Conservation (phyloP, 2,113 vertebrate species). For the Gracilinanus agilis region DNA sequence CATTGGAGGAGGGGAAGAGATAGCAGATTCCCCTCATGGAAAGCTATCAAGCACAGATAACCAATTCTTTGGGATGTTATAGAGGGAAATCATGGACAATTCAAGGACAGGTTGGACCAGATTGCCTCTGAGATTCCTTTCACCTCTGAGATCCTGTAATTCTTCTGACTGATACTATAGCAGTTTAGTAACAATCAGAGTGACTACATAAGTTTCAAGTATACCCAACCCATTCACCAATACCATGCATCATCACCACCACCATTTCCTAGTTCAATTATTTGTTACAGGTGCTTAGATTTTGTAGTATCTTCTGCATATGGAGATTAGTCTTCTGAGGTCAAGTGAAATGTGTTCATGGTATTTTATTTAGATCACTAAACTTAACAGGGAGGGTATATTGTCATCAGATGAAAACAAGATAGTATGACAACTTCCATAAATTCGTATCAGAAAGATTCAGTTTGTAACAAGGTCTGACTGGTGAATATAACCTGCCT, state of each 20-base stretch:
- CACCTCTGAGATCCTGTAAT: background rate
- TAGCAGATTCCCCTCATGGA: background rate
- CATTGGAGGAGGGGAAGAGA: background rate
- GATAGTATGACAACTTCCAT: background rate
- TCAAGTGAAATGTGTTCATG: background rate
- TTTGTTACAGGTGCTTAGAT: background rate
- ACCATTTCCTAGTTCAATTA: background rate
- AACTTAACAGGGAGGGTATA: background rate
- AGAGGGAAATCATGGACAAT: background rate
- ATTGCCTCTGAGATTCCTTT: background rate
- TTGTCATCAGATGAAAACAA: background rate
- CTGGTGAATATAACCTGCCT: background rate
- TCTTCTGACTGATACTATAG: background rate
- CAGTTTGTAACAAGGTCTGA: background rate
- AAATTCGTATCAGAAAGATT: background rate
- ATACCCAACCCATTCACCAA: background rate
- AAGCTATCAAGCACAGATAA: background rate
- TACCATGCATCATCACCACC: background rate
- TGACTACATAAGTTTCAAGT: background rate
- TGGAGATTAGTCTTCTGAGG: background rate
- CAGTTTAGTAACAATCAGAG: background rate
- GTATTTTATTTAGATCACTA: background rate
- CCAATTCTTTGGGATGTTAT: background rate
- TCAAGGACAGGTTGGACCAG: background rate
- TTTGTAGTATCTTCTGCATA: background rate